These are phyloP conservation scores for Scleropages formosus DNA, from an alignment of 2,797 vertebrate genomes.

Conservation along the genomic window DNA sequence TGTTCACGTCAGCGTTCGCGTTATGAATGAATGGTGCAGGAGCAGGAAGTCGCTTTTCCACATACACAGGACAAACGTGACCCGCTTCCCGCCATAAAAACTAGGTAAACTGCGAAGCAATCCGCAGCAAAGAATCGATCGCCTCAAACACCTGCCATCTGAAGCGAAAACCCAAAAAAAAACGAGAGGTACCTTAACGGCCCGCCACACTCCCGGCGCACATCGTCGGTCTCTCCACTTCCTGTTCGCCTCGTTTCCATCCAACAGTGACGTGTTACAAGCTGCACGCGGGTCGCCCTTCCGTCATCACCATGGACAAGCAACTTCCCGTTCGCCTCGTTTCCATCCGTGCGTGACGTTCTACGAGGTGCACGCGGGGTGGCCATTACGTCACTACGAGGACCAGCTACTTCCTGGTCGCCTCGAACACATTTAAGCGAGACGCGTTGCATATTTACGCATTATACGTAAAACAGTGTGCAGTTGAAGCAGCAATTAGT, in stretches of 20 bases:
- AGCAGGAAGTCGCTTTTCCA: slow-evolving; percentile 5
- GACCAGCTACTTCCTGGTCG: too few relatives aligned
- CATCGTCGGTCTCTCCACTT: slow-evolving; percentile 36
- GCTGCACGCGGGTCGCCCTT: neutral
- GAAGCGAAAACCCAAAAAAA: neutral
- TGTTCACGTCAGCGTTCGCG: neutral
- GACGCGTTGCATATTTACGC: too few relatives aligned
- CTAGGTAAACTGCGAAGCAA: neutral
- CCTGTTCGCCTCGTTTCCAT: slow-evolving; percentile 30
- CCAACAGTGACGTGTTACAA: slow-evolving; percentile 27
- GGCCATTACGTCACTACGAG: too few relatives aligned
- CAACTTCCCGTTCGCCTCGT: too few relatives aligned
- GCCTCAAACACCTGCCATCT: neutral
- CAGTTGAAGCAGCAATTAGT: too few relatives aligned
- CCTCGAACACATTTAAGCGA: too few relatives aligned
- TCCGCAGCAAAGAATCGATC: neutral
- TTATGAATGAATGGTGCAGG: neutral
- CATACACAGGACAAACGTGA: neutral
- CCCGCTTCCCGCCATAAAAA: neutral
- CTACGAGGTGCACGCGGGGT: too few relatives aligned
- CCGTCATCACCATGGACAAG: neutral
- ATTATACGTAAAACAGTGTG: too few relatives aligned
- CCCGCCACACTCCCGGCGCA: slow-evolving; percentile 26
- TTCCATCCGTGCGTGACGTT: too few relatives aligned
- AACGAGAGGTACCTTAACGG: slow-evolving; percentile 26